These are phyloP conservation scores for Drosophila mercatorum DNA, from an alignment of 2,888 invertebrate genomes.

Conservation along the genomic window DNA sequence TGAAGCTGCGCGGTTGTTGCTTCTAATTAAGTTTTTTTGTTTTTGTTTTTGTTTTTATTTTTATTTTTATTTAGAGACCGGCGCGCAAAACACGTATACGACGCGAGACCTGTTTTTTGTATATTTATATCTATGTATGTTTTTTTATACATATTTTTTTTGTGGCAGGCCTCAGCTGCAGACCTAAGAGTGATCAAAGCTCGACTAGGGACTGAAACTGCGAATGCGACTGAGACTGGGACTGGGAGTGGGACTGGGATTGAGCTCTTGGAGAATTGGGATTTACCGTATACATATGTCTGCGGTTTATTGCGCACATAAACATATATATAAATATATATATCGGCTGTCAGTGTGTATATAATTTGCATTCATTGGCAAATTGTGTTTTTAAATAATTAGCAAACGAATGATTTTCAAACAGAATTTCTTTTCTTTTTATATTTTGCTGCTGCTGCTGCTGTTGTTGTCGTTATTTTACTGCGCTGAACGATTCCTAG, in stretches of 20 bases:
- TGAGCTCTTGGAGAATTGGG: conserved; percentile 30
- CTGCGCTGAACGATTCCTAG: conserved; percentile 16
- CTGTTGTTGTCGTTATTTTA: not conserved
- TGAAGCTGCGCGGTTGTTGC: conserved; percentile 34
- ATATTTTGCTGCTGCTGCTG: not conserved
- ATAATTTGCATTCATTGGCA: conserved; percentile 43
- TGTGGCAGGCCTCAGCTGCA: conserved; percentile 20
- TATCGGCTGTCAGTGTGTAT: conserved; percentile 10
- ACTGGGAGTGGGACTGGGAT: conserved; percentile 1
- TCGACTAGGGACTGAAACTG: conserved; percentile 19
- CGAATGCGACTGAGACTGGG: not conserved
- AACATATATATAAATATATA: too few species aligned
- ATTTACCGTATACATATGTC: conserved; percentile 42
- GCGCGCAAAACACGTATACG: conserved; percentile 30
- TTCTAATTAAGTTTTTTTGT: conserved; percentile 45
- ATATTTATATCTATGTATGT: not conserved
- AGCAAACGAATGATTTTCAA: conserved; percentile 54
- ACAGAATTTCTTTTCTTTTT: conserved; percentile 10
- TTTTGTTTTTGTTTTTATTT: not conserved
- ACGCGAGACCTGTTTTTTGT: conserved; percentile 44
- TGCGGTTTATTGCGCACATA: conserved; percentile 22
- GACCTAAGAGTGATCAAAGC: conserved; percentile 19
- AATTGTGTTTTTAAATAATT: conserved; percentile 63
- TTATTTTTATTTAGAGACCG: conserved; percentile 13
- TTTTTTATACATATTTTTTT: not conserved